Conservation (phyloP, 2,888 invertebrate genomes). For the Endomychus coccineus region DNA sequence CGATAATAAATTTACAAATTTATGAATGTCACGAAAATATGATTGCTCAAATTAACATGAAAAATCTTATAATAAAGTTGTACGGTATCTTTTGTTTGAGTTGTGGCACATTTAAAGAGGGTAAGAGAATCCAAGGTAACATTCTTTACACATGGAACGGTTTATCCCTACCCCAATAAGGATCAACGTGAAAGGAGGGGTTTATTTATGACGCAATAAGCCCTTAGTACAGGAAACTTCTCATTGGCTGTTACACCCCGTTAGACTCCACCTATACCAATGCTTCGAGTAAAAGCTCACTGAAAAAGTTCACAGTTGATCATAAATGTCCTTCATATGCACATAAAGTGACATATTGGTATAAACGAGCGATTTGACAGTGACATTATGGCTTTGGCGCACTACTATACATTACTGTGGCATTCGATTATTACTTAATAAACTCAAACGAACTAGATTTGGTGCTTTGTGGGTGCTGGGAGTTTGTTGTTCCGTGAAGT, state of each 20-base stretch:
- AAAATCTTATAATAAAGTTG: no score
- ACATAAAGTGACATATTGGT: conserved; percentile 6
- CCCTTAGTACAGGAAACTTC: conserved; percentile 30
- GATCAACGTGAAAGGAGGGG: conserved; percentile 28
- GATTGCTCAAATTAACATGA: no score
- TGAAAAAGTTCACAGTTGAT: conserved; percentile 8
- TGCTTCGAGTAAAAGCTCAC: conserved; percentile 1
- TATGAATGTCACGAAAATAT: no score
- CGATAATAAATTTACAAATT: no score
- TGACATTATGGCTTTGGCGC: not conserved
- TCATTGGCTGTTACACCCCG: conserved; percentile 38
- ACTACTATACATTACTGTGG: not conserved
- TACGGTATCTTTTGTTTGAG: no score
- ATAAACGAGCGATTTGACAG: conserved; percentile 1
- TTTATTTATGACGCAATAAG: conserved; percentile 38
- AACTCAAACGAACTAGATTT: no score
- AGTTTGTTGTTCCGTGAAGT: no score
- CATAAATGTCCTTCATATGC: conserved; percentile 3
- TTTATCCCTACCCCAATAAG: conserved; percentile 24
- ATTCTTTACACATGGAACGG: conserved; percentile 16
- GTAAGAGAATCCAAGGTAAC: conserved; percentile 14
- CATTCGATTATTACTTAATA: no score
- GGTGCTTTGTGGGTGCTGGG: not conserved
- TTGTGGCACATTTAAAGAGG: no score
- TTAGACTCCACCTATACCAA: conserved; percentile 8